These are phyloP conservation scores for Protonibea diacanthus DNA, from an alignment of 2,797 vertebrate species.

Conservation along the genomic window DNA sequence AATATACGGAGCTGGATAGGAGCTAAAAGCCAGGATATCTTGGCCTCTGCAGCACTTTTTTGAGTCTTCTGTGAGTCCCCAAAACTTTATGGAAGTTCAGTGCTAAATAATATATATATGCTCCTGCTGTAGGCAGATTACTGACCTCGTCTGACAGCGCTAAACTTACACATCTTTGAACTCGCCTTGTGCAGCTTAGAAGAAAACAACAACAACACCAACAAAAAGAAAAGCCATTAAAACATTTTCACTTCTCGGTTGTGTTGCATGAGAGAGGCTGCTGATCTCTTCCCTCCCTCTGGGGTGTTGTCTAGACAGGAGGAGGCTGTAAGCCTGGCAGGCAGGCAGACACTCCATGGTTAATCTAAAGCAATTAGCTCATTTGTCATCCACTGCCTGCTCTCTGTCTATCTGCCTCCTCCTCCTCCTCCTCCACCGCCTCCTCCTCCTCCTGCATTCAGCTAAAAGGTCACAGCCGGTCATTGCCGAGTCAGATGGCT, in stretches of 20 bases:
- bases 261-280: constrained; percentile 42
- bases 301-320: constrained; percentile 71
- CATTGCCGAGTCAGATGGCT: constrained; percentile 73
- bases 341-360: constrained; percentile 70
- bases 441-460: constrained; percentile 62
- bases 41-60: neutral
- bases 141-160: constrained; percentile 18
- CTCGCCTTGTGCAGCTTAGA: constrained; percentile 2
- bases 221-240: neutral
- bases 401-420: constrained; percentile 63
- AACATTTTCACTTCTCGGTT: constrained; percentile 23
- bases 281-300: constrained; percentile 68
- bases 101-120: neutral
- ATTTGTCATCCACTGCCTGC: constrained; percentile 76
- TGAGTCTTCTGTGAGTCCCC: neutral
- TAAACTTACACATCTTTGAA: neutral
- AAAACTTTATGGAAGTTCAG: neutral
- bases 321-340: constrained; percentile 64
- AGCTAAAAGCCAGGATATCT: neutral
- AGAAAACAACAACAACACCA: neutral
- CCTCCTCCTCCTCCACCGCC: constrained; percentile 35
- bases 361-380: constrained; percentile 81
- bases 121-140: neutral
- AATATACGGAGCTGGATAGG: neutral
- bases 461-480: constrained; percentile 72